Conservation (phyloP, 2,888 invertebrate species). For the Diarsia dahlii region DNA sequence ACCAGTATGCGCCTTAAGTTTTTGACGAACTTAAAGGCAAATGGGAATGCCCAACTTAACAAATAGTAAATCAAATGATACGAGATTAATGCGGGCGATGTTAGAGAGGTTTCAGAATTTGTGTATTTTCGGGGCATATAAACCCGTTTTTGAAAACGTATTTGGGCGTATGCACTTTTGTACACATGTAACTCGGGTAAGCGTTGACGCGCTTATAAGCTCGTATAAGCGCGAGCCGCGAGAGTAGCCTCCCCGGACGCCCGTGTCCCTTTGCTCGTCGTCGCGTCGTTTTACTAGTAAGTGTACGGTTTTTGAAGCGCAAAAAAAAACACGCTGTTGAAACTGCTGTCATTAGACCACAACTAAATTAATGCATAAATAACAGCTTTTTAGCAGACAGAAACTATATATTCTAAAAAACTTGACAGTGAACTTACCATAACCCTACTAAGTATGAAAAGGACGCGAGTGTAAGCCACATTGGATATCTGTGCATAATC, state of each 20-base stretch:
- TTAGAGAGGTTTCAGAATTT: background rate
- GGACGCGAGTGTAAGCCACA: slow-evolving; percentile 97
- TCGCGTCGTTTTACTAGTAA: background rate
- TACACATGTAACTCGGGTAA: background rate
- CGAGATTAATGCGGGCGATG: too few species aligned
- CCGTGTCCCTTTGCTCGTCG: too few species aligned
- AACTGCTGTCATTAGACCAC: too few species aligned
- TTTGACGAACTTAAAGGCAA: too few species aligned
- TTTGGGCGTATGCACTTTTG: background rate
- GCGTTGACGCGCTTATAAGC: background rate
- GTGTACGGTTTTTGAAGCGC: background rate
- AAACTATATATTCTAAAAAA: too few species aligned
- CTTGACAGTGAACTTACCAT: slow-evolving; percentile 92
- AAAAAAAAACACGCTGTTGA: background rate
- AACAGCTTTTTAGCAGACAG: background rate
- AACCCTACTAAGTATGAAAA: slow-evolving; percentile 98
- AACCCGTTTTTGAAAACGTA: background rate
- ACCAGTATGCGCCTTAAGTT: too few species aligned
- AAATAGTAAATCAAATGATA: background rate
- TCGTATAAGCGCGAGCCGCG: background rate
- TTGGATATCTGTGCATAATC: slow-evolving; percentile 98
- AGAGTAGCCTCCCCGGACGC: background rate
- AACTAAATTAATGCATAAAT: background rate
- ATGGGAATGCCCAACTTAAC: background rate
- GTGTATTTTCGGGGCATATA: background rate